These are phyloP conservation scores for Buphagus erythrorhynchus DNA, from an alignment of 2,797 vertebrate species.

Conservation along the genomic window DNA sequence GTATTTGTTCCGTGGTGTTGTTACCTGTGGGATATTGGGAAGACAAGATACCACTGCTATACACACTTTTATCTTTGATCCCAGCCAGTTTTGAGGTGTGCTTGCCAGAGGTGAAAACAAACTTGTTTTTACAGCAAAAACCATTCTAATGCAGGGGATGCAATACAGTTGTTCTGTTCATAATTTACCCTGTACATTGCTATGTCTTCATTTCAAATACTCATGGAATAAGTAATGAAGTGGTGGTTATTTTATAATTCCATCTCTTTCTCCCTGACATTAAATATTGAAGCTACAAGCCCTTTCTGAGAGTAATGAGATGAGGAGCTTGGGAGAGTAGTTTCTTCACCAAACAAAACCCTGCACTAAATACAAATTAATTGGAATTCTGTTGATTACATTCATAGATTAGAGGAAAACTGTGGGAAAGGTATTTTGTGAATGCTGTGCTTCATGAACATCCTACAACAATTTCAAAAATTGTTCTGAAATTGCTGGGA, in stretches of 20 bases:
- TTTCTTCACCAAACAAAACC: not conserved
- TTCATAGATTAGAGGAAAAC: not conserved
- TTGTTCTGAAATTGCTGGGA: not conserved
- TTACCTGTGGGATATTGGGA: not conserved
- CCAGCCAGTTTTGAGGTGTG: not conserved
- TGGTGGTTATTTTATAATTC: not conserved
- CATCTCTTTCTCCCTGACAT: not conserved
- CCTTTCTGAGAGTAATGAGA: not conserved
- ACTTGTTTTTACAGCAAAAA: not conserved
- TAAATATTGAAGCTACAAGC: conserved; percentile 46
- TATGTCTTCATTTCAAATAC: not conserved
- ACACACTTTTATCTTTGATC: not conserved
- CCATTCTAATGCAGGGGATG: not conserved
- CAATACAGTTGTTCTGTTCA: not conserved
- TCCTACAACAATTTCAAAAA: not conserved
- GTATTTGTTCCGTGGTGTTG: not conserved
- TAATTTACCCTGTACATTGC: not conserved
- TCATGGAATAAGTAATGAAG: conserved; percentile 19
- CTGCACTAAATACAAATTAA: not conserved
- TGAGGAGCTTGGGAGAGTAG: not conserved
- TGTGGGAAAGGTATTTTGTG: not conserved
- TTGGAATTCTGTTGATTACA: not conserved
- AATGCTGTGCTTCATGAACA: not conserved
- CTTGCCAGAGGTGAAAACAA: not conserved
- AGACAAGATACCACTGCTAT: not conserved